These are phyloP conservation scores for Dryadula phaetusa DNA, from an alignment of 2,888 invertebrate species.

Conservation along the genomic window DNA sequence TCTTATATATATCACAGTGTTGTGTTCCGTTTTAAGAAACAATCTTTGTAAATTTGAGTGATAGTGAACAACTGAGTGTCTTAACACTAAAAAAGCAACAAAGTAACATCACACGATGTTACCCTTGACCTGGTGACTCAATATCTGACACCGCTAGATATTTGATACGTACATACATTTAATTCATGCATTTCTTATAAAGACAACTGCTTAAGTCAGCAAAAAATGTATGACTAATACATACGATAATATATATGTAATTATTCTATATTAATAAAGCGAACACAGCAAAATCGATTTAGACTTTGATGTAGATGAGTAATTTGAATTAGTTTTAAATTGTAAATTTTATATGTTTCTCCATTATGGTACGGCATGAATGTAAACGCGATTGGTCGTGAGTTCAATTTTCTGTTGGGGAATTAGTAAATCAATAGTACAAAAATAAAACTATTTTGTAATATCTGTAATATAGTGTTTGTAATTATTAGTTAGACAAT, in stretches of 20 bases:
- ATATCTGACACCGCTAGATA: constrained; percentile 28
- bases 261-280: neutral
- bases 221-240: constrained; percentile 24
- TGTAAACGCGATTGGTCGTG: too few relatives aligned
- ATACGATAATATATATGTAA: neutral
- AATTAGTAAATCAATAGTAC: too few relatives aligned
- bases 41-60: too few relatives aligned
- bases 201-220: constrained; percentile 1
- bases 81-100: neutral
- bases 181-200: constrained; percentile 21
- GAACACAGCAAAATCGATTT: neutral
- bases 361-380: too few relatives aligned
- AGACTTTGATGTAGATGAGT: constrained; percentile 13
- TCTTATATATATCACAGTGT: too few relatives aligned
- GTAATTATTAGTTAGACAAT: too few relatives aligned
- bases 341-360: too few relatives aligned
- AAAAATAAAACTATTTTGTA: too few relatives aligned
- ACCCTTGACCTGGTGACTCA: constrained; percentile 48
- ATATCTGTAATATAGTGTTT: too few relatives aligned
- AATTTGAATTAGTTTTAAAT: neutral
- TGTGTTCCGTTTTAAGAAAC: too few relatives aligned
- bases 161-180: constrained; percentile 24
- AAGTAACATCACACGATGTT: constrained; percentile 36
- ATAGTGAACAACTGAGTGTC: too few relatives aligned
- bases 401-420: too few relatives aligned